phyloP scores from a whole-genome alignment of 2,113 vertebrate genomes.

The Alosa alosa region DNA sequence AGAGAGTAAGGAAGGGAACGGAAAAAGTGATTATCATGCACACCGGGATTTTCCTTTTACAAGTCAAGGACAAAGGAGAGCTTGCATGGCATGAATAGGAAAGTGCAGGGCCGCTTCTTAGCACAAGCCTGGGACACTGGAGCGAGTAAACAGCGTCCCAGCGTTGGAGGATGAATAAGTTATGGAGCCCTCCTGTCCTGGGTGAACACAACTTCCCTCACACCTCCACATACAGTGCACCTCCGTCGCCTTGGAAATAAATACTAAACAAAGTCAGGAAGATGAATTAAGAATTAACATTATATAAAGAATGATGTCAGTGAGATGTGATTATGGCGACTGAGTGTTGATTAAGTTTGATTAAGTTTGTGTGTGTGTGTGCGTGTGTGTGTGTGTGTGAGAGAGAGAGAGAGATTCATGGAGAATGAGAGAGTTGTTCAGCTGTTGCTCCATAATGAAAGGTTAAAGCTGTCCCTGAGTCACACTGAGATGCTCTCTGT shows the following conservation, averaged over 20 bases:
- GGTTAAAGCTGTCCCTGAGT: constrained; percentile 44
- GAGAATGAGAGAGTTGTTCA: background rate
- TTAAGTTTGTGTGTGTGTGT: no score
- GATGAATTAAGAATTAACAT: background rate
- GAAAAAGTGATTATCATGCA: constrained; percentile 35
- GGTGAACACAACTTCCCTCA: background rate
- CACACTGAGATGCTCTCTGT: constrained; percentile 25
- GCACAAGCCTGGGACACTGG: background rate
- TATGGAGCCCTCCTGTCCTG: background rate
- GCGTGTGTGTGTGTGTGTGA: background rate
- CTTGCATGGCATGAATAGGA: constrained; percentile 21
- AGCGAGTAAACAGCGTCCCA: background rate
- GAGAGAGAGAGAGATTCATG: background rate
- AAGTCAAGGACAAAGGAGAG: constrained; percentile 37
- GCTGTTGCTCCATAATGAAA: constrained; percentile 21
- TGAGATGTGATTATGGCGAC: no score
- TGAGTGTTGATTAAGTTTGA: no score
- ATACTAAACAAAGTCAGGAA: background rate
- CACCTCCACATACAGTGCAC: background rate
- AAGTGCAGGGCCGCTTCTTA: background rate
- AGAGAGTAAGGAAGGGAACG: background rate
- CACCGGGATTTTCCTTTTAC: constrained; percentile 28
- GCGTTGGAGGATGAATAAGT: background rate
- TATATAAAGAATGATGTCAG: background rate
- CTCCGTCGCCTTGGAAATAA: no score